Evolutionary conservation across 2,888 invertebrate genomes (phyloP).

Genomic region (Hesperia comma): DNA sequence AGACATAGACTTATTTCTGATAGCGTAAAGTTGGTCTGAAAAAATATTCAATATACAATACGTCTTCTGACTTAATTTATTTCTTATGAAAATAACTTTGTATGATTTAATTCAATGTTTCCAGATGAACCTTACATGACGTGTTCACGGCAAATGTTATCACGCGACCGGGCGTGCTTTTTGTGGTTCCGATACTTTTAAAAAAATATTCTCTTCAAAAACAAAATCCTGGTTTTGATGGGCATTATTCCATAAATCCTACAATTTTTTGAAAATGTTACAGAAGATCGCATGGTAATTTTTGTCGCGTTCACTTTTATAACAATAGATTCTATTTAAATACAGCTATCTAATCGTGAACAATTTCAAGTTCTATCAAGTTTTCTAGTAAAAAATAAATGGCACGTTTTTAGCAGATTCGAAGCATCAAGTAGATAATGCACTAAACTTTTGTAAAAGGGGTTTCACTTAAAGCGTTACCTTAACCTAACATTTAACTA

Average conservation of each 20-base stretch:
- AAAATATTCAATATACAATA: slow-evolving; percentile 70
- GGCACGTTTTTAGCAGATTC: slow-evolving; percentile 53
- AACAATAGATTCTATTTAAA: slow-evolving; percentile 10
- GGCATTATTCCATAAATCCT: too few species aligned
- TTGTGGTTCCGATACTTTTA: not conserved
- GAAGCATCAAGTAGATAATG: slow-evolving; percentile 44
- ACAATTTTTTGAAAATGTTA: not conserved
- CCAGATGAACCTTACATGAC: slow-evolving; percentile 33
- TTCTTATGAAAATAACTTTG: slow-evolving; percentile 64
- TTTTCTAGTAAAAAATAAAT: slow-evolving; percentile 51
- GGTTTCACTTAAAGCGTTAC: slow-evolving; percentile 56
- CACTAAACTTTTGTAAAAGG: slow-evolving; percentile 49
- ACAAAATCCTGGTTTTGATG: too few species aligned
- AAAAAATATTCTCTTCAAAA: slow-evolving; percentile 1
- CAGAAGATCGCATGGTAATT: not conserved
- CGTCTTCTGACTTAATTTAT: slow-evolving; percentile 54
- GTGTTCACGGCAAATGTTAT: slow-evolving; percentile 39
- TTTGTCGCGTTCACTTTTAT: slow-evolving; percentile 22
- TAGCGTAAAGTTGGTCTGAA: slow-evolving; percentile 61
- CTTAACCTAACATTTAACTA: slow-evolving; percentile 61
- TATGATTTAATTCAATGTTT: slow-evolving; percentile 46
- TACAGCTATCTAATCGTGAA: slow-evolving; percentile 15
- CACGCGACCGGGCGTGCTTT: not conserved
- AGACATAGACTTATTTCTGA: slow-evolving; percentile 67
- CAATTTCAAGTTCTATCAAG: slow-evolving; percentile 42